A percentile compares a stretch with the other conserved stretches of the same genome.
Conservation (phyloP, 2,113 vertebrate genomes). For the Aegypius monachus region DNA sequence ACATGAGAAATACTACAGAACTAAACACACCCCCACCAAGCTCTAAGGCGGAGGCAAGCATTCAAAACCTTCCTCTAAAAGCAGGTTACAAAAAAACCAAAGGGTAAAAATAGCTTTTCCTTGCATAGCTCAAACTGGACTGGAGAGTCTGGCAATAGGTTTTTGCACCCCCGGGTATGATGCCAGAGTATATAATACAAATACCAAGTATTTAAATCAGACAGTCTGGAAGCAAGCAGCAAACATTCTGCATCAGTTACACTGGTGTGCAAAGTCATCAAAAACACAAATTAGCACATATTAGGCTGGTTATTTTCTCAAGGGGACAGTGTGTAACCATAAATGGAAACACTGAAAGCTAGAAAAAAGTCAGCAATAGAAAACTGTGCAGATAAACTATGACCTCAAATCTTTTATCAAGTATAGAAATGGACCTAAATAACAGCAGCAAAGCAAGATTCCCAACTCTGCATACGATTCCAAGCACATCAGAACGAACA, state of each 20-base stretch:
- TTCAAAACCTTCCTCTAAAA: neutral
- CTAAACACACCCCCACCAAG: neutral
- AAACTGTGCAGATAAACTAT: neutral
- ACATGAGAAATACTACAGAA: neutral
- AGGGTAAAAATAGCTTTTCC: neutral
- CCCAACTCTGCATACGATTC: neutral
- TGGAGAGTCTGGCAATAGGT: neutral
- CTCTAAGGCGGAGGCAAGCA: neutral
- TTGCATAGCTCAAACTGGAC: neutral
- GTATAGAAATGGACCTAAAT: neutral
- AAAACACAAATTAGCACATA: conserved; percentile 9
- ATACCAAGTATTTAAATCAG: neutral
- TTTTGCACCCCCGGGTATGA: neutral
- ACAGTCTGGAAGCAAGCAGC: neutral
- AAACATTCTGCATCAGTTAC: neutral
- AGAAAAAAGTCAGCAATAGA: conserved; percentile 23
- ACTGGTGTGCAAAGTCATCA: neutral
- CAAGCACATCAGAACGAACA: neutral
- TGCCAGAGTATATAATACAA: neutral
- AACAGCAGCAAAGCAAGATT: conserved; percentile 14
- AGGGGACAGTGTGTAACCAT: neutral
- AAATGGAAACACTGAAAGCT: conserved; percentile 4
- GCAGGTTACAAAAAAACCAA: neutral
- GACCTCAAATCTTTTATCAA: neutral
- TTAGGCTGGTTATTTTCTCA: neutral